Percentiles rank a stretch among this genome's conserved stretches.
These are phyloP conservation scores for Chrysolina americana DNA, from an alignment of 2,888 invertebrate genomes.

Conservation along the genomic window DNA sequence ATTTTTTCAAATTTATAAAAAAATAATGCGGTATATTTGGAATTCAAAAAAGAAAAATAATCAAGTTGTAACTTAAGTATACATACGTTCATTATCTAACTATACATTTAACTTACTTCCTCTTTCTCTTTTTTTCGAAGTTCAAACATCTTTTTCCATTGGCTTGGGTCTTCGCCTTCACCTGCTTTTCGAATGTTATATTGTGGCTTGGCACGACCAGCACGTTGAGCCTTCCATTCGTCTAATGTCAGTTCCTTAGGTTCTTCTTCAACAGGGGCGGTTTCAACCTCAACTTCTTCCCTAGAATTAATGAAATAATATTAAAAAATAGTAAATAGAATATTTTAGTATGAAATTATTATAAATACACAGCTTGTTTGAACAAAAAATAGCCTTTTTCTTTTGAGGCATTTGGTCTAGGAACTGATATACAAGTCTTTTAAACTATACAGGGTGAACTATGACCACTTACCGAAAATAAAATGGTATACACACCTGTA, in stretches of 20 bases:
- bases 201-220: conserved; percentile 85
- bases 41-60: no score
- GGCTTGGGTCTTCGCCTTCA: conserved; percentile 91
- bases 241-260: conserved; percentile 92
- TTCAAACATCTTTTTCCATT: conserved; percentile 93
- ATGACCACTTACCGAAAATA: no score
- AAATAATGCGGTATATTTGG: no score
- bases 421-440: no score
- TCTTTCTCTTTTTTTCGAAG: conserved; percentile 81
- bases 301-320: conserved; percentile 51
- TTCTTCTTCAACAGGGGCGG: conserved; percentile 78
- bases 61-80: no score
- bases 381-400: no score
- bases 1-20: no score
- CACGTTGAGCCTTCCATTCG: conserved; percentile 93
- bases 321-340: not conserved
- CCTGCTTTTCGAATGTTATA: conserved; percentile 95
- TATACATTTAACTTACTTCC: conserved; percentile 56
- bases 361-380: no score
- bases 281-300: conserved; percentile 64
- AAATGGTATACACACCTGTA: no score
- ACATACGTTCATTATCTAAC: no score
- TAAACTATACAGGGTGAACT: no score
- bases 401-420: no score
- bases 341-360: not conserved